Evolutionary conservation across 2,888 invertebrate species (phyloP), one percentile per base, ranked within the genome.

Genomic region (Leucozona laternaria): DNA sequence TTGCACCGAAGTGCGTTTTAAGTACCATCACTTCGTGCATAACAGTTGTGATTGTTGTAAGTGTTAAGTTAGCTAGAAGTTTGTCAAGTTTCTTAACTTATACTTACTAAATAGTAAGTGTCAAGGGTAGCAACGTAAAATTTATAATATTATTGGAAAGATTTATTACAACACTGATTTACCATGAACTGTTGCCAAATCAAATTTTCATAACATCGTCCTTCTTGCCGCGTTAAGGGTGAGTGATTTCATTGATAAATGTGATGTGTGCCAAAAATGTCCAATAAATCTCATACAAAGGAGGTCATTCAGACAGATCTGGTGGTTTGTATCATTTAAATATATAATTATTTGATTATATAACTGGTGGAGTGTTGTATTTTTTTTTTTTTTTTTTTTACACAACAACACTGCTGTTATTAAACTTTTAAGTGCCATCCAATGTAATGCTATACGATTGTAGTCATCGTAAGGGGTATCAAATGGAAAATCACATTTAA

Each of bases 221-320:
- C 76, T 68, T 43, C 15, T 53, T 45, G 20, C n/a, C 40, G 37
- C 55, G 34, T 28, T 68, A 45, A 25, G 45, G 43, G 34, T 66
- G 71, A 68, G 53, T 53, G 53, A 37, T 40, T 31, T 2, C 40
- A 31, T 73, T 72, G 68, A 76, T 70, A 60, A 57, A 34, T 64
- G 22, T 50, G 73, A 70, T 73, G 50, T 55, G 71, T 82, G 86
- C 86, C 86, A 86, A 82, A 68, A 58, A 75, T 60, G 64, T 64
- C 73, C 57, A 73, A 81, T 86, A 86, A 86, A 77, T 81, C 73
- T 43, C 25, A 45, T 43, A 22, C 22, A 66, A 73, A 71, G 28
- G 70, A 75, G 86, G 86, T 79, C 86, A 82, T 70, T 50, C 22
- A 62, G 53, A 40, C 73, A 73, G 25, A 68, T 76, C 58, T 62